These are phyloP conservation scores for Rostratula benghalensis DNA, from an alignment of 2,113 vertebrate genomes.

Conservation along the genomic window DNA sequence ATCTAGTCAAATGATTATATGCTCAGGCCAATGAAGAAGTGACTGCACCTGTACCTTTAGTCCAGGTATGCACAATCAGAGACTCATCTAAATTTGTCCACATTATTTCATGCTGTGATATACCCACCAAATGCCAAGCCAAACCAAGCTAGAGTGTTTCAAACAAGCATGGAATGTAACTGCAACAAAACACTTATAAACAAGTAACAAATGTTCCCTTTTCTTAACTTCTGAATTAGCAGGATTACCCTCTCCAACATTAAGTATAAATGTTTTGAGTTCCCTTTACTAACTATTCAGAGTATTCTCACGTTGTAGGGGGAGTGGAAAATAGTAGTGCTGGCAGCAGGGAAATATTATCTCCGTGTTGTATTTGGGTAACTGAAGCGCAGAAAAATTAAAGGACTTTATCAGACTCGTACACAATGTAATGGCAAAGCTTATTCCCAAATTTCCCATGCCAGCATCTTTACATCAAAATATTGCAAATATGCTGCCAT, in stretches of 20 bases:
- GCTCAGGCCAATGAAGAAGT: not conserved
- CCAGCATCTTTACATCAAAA: not conserved
- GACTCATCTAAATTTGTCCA: not conserved
- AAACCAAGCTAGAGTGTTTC: not conserved
- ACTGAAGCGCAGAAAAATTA: constrained; percentile 1
- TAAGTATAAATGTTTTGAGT: not conserved
- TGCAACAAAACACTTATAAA: not conserved
- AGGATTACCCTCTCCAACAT: not conserved
- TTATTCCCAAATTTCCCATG: not conserved
- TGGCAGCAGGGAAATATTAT: not conserved
- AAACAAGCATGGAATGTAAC: not conserved
- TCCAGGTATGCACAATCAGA: not conserved
- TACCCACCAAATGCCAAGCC: not conserved
- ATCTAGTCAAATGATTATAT: not conserved
- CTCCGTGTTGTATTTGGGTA: not conserved
- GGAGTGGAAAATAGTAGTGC: not conserved
- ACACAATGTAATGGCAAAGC: not conserved
- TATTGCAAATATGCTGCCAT: not conserved
- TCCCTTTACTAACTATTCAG: not conserved
- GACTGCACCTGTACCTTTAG: not conserved
- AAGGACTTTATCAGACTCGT: not conserved
- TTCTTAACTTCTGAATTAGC: not conserved
- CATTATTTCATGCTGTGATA: not conserved
- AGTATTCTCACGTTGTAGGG: not conserved
- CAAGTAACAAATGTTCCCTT: not conserved